phyloP scores from a whole-genome alignment of 2,797 vertebrate species.

The Carapus acus region DNA sequence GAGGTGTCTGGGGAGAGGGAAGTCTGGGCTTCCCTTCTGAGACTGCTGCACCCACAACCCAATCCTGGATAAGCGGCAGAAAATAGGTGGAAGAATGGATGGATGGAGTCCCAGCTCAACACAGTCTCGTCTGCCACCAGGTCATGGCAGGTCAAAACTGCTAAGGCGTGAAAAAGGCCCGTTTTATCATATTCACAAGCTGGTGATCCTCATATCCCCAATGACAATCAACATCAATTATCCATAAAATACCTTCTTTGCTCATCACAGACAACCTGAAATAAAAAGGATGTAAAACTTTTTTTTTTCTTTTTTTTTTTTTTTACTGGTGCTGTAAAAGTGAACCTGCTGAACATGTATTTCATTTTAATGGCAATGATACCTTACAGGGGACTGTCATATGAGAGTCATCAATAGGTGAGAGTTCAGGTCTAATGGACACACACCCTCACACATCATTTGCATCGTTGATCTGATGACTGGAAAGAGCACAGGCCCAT shows the following conservation, averaged over 20 bases:
- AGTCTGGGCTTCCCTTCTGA: too few species aligned
- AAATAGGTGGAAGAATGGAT: too few species aligned
- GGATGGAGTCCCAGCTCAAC: too few species aligned
- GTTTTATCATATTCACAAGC: conserved; percentile 61
- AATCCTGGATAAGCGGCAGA: too few species aligned
- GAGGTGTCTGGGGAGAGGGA: too few species aligned
- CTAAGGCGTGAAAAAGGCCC: conserved; percentile 69
- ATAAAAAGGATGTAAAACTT: conserved; percentile 74
- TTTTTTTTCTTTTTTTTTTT: conserved; percentile 57
- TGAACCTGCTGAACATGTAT: conserved; percentile 58
- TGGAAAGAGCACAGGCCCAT: conserved; percentile 53
- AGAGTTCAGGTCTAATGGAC: conserved; percentile 52
- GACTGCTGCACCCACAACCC: too few species aligned
- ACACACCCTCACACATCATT: conserved; percentile 13
- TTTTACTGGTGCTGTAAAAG: conserved; percentile 73
- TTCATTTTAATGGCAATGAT: conserved; percentile 67
- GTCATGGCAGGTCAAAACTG: conserved; percentile 41
- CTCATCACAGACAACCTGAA: conserved; percentile 63
- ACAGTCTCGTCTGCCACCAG: not conserved
- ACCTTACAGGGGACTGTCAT: conserved; percentile 69
- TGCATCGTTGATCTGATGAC: conserved; percentile 21
- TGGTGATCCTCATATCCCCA: conserved; percentile 61
- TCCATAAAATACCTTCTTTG: conserved; percentile 68
- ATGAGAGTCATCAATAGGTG: conserved; percentile 71
- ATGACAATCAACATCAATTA: conserved; percentile 73